Evolutionary conservation across 2,113 vertebrate genomes (phyloP), one percentile per base, ranked within the genome.

Genomic region (Corapipo altera): DNA sequence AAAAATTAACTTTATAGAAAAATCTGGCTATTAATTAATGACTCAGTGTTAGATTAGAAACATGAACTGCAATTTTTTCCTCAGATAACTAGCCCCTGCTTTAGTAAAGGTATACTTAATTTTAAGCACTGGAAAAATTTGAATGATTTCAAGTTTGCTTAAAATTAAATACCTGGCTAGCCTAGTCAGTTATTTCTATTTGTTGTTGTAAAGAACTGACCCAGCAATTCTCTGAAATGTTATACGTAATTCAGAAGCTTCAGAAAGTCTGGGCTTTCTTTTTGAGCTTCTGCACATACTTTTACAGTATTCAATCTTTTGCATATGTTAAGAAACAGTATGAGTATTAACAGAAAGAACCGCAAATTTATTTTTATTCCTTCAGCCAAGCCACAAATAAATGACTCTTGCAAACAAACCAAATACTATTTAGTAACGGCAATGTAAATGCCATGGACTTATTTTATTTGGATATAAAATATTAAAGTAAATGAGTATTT

Each of bases 341-440:
- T 88, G 61, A 77, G 69, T 93, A 91, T 93, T 96, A 95, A 80
- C 81, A 93, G 94, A 91, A 92, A 77, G 91, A 74, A 94, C 90
- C 91, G 0, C 94, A 94, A 85, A 89, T 92, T 95, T 89, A 96
- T 82, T 89, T 85, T 96, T 91, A 96, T 93, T 94, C 79, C 89
- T 95, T 88, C 80, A 94, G 95, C 94, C 85, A 97, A 96, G 85
- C 96, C 95, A 96, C 95, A 96, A 96, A 96, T 95, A 95, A 95
- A 97, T 95, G 91, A 93, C 86, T 88, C 79, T 85, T 94, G 80
- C 85, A 96, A 96, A 96, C 76, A 76, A 96, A 55, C 89, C 88
- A 89, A 95, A 94, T 66, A 95, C 87, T 89, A 95, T 83, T 91
- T 92, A 93, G 91, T 83, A 95, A 97, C 78, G 9, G 84, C 85